Base-by-base conservation (phyloP, 1,140 invertebrate species). In the Microplitis mediator region DNA sequence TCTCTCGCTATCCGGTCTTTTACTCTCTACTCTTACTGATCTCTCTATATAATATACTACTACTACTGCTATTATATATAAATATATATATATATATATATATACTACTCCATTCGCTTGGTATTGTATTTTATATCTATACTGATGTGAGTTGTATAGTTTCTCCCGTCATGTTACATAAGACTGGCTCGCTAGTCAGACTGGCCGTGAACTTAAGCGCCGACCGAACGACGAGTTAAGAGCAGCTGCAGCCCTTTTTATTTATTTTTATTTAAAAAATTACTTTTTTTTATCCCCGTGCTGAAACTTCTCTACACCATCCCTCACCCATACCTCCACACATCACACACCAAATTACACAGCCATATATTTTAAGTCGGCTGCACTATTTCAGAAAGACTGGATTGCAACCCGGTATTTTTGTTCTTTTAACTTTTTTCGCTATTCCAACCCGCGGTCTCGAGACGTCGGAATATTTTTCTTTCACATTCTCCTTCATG, bases 151-250 rank as follows among this genome's bases (percentile, higher is more conserved):
- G 79, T 85, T 85, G 84, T 83, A 82, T 85, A 86, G 80, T 78
- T 77, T 77, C 77, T 64, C 45, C 74, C 61, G 74, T n/a, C 16
- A 14, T n/a, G 5, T 54, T 54, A 54, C 52, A 54, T 54, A 54
- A 54, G 52, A 54, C n/a, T 16, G 50, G 23, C 51, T 69, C 71
- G 66, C 62, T 72, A 45, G 39, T 82, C 83, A 82, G 81, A 84
- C 83, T 85, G 84, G 81, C 85, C 85, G 84, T 87, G 85, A 86
- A 87, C 85, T 87, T 87, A 86, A 77, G 76, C 74, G 75, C 77
- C 73, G 76, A 75, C 77, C 73, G 67, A 73, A 74, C 62, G 66
- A 45, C 39, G 39, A 23, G 23, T 11, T 58, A 69, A 60, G 68
- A 58, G 65, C 74, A 75, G 74, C 70, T 75, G 74, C 74, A 36